Conservation (phyloP, 2,888 invertebrate species). For the Melolontha melolontha region DNA sequence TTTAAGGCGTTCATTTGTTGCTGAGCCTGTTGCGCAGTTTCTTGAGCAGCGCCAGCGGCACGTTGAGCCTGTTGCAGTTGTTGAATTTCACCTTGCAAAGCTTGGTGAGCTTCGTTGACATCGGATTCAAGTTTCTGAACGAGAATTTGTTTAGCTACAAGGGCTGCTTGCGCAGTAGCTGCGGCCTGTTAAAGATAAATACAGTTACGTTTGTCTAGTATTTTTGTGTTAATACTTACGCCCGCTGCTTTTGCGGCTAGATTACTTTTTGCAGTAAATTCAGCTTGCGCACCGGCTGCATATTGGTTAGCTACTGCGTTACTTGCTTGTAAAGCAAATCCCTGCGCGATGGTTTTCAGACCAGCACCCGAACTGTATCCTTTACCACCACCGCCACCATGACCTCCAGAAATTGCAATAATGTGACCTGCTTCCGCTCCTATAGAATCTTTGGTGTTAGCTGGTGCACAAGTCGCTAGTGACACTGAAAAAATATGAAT, state of each 20-base stretch:
- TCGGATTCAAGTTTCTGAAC: constrained; percentile 75
- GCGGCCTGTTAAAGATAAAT: constrained; percentile 68
- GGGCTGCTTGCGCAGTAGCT: constrained; percentile 74
- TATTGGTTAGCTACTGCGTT: constrained; percentile 74
- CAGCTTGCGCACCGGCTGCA: constrained; percentile 77
- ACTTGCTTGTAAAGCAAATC: constrained; percentile 77
- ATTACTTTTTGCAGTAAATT: constrained; percentile 77
- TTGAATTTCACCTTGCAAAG: constrained; percentile 76
- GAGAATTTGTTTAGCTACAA: constrained; percentile 72
- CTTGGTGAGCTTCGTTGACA: constrained; percentile 76
- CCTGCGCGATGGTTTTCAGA: constrained; percentile 72
- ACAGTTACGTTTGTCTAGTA: constrained; percentile 67
- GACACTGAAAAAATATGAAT: background rate
- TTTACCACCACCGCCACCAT: constrained; percentile 62
- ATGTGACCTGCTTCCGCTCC: too few species aligned
- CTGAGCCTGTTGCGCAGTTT: constrained; percentile 71
- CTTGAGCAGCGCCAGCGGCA: constrained; percentile 76
- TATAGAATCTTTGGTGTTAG: too few species aligned
- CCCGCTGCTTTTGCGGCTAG: constrained; percentile 73
- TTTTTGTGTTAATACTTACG: background rate
- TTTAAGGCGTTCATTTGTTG: constrained; percentile 76
- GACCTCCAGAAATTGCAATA: constrained; percentile 11
- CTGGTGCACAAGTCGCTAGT: background rate
- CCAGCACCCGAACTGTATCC: constrained; percentile 74
- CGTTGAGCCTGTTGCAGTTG: constrained; percentile 81